Conservation (phyloP, 2,113 vertebrate species). For the Bubo bubo region DNA sequence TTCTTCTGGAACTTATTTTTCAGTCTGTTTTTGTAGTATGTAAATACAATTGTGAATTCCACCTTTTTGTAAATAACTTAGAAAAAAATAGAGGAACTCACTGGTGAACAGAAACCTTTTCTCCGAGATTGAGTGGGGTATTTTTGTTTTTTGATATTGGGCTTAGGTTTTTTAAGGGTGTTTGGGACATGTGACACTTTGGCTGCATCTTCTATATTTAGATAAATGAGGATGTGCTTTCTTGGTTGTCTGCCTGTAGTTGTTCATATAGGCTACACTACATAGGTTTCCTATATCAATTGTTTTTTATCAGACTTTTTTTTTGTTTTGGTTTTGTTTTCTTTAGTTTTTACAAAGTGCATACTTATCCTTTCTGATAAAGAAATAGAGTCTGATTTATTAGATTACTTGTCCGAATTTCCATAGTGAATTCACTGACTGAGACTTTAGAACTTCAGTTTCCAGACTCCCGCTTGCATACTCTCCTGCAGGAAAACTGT, state of each 20-base stretch:
- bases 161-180: not conserved
- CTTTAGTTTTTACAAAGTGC: not conserved
- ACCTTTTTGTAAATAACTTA: not conserved
- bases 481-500: not conserved
- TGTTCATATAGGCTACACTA: not conserved
- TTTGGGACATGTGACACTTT: not conserved
- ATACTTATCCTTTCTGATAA: not conserved
- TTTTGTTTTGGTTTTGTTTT: not conserved
- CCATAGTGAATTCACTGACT: not conserved
- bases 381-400: not conserved
- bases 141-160: not conserved
- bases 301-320: not conserved
- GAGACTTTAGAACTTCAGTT: not conserved
- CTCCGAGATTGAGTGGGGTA: accelerated
- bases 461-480: not conserved
- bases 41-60: not conserved
- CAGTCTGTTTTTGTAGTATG: not conserved
- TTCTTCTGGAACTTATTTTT: not conserved
- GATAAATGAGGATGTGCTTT: not conserved
- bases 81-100: not conserved
- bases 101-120: not conserved
- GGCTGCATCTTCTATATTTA: not conserved
- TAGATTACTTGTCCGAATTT: not conserved
- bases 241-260: not conserved
- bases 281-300: not conserved